Conservation (phyloP, 2,797 vertebrate genomes). For the Pangasius mekongensis region DNA sequence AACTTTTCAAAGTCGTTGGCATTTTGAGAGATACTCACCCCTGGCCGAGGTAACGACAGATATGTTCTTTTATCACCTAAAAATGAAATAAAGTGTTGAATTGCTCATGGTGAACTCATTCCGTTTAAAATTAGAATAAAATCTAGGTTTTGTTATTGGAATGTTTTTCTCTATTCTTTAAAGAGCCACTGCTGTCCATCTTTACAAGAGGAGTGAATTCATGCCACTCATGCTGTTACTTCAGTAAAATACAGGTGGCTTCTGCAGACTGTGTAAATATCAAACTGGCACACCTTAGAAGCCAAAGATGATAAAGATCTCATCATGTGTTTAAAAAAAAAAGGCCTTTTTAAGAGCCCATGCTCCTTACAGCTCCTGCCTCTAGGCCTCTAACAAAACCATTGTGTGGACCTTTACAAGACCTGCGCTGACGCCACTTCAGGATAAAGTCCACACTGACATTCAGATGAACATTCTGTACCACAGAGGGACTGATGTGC, state of each 20-base stretch:
- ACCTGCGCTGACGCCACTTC: neutral
- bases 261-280: conserved; percentile 44
- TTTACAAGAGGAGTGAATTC: conserved; percentile 23
- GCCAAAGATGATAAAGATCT: conserved; percentile 40
- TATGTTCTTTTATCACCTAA: conserved; percentile 94
- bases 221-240: conserved; percentile 29
- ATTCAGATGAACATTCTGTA: conserved; percentile 16
- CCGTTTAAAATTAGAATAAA: neutral
- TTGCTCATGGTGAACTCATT: neutral
- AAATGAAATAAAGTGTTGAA: conserved; percentile 27
- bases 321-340: conserved; percentile 2
- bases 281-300: conserved; percentile 26
- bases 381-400: conserved; percentile 14
- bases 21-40: conserved; percentile 81
- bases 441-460: conserved; percentile 22
- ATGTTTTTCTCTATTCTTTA: neutral
- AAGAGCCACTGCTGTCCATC: neutral
- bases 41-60: conserved; percentile 92
- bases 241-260: conserved; percentile 27
- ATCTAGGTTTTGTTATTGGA: neutral
- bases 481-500: neutral
- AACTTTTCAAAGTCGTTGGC: neutral
- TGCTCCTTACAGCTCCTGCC: conserved; percentile 6
- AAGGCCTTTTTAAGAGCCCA: conserved; percentile 38
- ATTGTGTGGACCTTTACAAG: neutral